Evolutionary conservation across 2,797 vertebrate species (phyloP).

Genomic region (Enteromius fasciolatus): DNA sequence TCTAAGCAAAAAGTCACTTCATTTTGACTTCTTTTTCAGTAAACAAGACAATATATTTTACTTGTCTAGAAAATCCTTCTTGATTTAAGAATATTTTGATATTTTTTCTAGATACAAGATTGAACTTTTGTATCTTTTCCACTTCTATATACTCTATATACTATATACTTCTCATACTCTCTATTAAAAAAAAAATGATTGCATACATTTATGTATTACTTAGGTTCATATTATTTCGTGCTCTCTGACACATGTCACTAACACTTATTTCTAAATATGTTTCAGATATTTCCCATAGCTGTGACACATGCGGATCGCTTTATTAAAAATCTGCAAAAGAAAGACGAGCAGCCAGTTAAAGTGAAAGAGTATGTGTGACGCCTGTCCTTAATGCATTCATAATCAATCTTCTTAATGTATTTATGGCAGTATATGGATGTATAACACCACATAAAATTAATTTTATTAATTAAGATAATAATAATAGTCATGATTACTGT

Average conservation of each 20-base stretch:
- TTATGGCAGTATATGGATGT: neutral
- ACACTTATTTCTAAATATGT: constrained; percentile 32
- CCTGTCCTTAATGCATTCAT: neutral
- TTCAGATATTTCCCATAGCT: constrained; percentile 83
- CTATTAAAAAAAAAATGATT: no score
- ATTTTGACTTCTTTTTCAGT: no score
- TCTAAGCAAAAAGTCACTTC: no score
- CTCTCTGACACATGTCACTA: neutral
- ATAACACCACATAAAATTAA: neutral
- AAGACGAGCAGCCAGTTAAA: constrained; percentile 65
- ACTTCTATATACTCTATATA: neutral
- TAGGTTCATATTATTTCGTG: neutral
- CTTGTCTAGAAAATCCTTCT: no score
- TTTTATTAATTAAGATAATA: neutral
- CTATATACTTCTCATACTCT: no score
- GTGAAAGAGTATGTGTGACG: constrained; percentile 80
- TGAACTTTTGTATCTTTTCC: neutral
- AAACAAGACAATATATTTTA: no score
- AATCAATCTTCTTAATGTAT: neutral
- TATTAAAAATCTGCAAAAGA: constrained; percentile 72
- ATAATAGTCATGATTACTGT: neutral
- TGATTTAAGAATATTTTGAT: no score
- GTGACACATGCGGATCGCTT: constrained; percentile 78
- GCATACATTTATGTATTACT: neutral
- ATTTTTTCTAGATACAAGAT: no score